phyloP scores from a whole-genome alignment of 2,113 vertebrate species.

The Atlantisia rogersi region DNA sequence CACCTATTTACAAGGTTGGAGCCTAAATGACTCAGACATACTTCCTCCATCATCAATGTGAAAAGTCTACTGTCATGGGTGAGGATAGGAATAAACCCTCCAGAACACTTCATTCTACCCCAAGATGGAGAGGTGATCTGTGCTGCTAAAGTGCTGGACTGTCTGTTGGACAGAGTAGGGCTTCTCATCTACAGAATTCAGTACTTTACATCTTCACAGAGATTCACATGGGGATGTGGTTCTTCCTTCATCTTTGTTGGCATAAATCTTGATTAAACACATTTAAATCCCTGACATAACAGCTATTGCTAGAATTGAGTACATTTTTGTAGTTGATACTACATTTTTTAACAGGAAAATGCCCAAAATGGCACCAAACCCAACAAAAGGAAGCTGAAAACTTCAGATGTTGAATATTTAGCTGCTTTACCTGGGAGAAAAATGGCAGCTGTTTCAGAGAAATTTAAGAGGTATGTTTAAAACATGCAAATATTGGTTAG shows the following conservation, averaged over 20 bases:
- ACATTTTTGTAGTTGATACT: background rate
- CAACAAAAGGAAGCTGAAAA: background rate
- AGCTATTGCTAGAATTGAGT: background rate
- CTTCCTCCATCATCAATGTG: background rate
- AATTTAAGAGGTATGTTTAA: background rate
- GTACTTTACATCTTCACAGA: background rate
- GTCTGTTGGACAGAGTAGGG: background rate
- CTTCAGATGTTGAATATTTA: background rate
- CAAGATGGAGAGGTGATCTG: background rate
- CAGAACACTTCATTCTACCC: background rate
- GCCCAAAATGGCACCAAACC: background rate
- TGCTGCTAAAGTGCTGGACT: background rate
- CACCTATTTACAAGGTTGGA: background rate
- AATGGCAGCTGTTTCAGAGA: background rate
- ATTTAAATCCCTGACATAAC: background rate
- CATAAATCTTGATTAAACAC: background rate
- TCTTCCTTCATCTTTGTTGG: background rate
- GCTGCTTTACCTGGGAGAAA: background rate
- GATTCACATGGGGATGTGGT: background rate
- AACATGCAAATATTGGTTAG: background rate
- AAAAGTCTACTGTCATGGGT: background rate
- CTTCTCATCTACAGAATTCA: background rate
- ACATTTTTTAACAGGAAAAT: background rate
- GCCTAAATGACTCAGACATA: background rate
- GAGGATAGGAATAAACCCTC: background rate